These are phyloP conservation scores for Chlorops oryzae DNA, from an alignment of 1,140 invertebrate genomes.

Conservation along the genomic window DNA sequence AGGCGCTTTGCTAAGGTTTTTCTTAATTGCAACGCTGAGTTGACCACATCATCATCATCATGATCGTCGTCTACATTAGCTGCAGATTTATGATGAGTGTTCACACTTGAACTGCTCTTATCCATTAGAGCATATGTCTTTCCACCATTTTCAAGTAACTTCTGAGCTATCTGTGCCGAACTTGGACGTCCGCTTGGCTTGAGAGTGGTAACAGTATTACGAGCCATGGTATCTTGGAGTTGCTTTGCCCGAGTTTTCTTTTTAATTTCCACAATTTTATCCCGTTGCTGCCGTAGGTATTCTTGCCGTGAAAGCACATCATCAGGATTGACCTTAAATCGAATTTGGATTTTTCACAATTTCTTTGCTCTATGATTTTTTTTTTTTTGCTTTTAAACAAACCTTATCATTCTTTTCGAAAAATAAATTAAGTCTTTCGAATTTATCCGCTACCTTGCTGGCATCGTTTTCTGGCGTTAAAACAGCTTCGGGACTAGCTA, in stretches of 20 bases:
- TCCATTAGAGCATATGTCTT: constrained; percentile 40
- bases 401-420: constrained; percentile 41
- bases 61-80: constrained; percentile 1
- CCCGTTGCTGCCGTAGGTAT: constrained; percentile 78
- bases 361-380: constrained; percentile 1
- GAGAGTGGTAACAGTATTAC: constrained; percentile 15
- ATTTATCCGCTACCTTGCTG: constrained; percentile 41
- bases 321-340: constrained; percentile 52
- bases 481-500: constrained; percentile 37
- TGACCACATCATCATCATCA: constrained; percentile 22
- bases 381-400: background rate
- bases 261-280: constrained; percentile 83
- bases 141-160: constrained; percentile 50
- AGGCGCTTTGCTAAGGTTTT: constrained; percentile 75
- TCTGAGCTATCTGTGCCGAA: constrained; percentile 63
- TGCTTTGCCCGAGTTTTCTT: constrained; percentile 75
- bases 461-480: constrained; percentile 34
- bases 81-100: too few species aligned
- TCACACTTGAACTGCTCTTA: too few species aligned
- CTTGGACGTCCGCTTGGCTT: constrained; percentile 53
- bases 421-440: constrained; percentile 43
- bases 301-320: constrained; percentile 76
- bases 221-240: constrained; percentile 54
- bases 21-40: constrained; percentile 65
- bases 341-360: background rate